Evolutionary conservation across 2,113 vertebrate species (phyloP).

Genomic region (Calyptomena viridis): DNA sequence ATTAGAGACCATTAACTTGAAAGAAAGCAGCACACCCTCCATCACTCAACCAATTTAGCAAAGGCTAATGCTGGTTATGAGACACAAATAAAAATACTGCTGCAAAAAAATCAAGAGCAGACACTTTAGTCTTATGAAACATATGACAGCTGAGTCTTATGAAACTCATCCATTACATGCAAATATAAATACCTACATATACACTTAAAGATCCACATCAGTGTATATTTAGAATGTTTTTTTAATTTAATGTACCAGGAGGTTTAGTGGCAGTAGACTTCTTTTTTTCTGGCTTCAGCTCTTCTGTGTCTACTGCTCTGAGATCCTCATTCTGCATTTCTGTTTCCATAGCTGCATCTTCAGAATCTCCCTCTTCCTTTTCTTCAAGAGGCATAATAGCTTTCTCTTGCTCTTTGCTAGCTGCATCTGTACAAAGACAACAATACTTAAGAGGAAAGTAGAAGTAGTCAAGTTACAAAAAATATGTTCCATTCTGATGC

Average conservation of each 20-base stretch:
- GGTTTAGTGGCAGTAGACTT: conserved; percentile 53
- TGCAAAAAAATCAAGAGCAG: not conserved
- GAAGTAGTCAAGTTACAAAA: not conserved
- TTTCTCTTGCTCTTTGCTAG: conserved; percentile 88
- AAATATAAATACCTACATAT: not conserved
- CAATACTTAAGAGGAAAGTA: not conserved
- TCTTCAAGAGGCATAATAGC: conserved; percentile 62
- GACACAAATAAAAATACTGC: not conserved
- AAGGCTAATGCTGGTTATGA: not conserved
- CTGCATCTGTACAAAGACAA: conserved; percentile 79
- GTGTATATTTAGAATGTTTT: not conserved
- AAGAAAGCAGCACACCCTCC: not conserved
- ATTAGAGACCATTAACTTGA: not conserved
- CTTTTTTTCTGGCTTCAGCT: conserved; percentile 85
- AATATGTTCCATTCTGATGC: not conserved
- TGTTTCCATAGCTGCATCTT: conserved; percentile 79
- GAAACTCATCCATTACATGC: not conserved
- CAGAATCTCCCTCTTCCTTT: conserved; percentile 66
- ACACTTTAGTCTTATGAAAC: not conserved
- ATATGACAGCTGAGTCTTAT: not conserved
- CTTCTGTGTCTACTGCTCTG: conserved; percentile 71
- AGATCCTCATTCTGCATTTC: conserved; percentile 79
- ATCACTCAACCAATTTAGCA: not conserved
- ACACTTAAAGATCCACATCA: not conserved
- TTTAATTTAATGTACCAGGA: conserved; percentile 52